Evolutionary conservation across 2,113 vertebrate species (phyloP).

Genomic region (Bothrops jararaca): DNA sequence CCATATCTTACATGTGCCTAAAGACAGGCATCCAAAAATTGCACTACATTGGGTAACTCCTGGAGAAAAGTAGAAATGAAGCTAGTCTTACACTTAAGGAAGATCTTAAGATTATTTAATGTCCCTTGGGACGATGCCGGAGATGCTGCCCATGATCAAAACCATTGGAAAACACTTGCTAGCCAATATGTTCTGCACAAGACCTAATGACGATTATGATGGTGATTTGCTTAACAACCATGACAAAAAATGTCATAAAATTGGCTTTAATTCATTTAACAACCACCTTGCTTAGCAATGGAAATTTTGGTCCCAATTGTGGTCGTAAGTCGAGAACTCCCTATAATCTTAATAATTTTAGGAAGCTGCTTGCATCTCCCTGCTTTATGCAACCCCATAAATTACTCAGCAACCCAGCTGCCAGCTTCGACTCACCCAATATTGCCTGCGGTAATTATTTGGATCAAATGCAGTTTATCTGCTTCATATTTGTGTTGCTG

Average conservation of each 20-base stretch:
- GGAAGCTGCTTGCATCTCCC: constrained; percentile 56
- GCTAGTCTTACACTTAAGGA: neutral
- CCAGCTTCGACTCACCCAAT: constrained; percentile 72
- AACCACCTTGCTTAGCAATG: neutral
- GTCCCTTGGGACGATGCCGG: neutral
- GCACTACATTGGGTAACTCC: neutral
- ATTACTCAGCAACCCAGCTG: constrained; percentile 70
- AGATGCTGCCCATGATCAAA: neutral
- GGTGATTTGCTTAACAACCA: no score
- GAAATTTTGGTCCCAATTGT: neutral
- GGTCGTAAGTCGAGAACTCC: neutral
- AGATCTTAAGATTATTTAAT: neutral
- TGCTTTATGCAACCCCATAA: constrained; percentile 70
- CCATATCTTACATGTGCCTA: neutral
- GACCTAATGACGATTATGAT: neutral
- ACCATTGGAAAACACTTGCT: neutral
- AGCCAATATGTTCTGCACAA: neutral
- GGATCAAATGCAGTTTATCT: constrained; percentile 79
- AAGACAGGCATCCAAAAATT: neutral
- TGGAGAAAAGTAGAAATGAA: neutral
- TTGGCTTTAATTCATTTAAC: neutral
- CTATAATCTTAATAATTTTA: constrained; percentile 52
- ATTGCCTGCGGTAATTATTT: constrained; percentile 81
- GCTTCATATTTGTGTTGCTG: constrained; percentile 77
- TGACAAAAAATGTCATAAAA: neutral